phyloP scores from a whole-genome alignment of 2,113 vertebrate species.

The Actinemys pallida region DNA sequence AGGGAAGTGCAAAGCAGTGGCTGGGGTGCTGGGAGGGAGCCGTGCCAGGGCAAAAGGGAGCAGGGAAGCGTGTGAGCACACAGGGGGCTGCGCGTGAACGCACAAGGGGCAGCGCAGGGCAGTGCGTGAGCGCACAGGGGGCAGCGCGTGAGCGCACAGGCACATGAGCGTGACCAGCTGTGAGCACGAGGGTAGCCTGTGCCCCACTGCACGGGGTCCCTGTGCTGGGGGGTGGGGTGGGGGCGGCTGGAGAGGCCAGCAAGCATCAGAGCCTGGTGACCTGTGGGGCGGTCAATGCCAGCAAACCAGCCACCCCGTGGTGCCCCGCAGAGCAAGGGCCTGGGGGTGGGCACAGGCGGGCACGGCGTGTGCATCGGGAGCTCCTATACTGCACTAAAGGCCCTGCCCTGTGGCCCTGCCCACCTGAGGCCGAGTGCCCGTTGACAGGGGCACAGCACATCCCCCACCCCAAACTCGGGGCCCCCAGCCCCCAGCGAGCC shows the following conservation, averaged over 20 bases:
- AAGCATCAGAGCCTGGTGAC: neutral
- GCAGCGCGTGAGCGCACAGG: accelerated
- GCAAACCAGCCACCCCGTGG: neutral
- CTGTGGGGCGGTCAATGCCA: too few species aligned
- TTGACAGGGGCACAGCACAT: too few species aligned
- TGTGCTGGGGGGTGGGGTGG: neutral
- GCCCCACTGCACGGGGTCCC: too few species aligned
- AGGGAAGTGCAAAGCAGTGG: neutral
- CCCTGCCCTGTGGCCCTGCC: too few species aligned
- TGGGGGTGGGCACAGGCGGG: neutral
- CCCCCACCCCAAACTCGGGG: accelerated
- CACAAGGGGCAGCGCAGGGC: neutral
- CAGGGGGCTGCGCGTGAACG: accelerated
- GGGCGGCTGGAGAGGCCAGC: neutral
- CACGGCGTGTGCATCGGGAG: too few species aligned
- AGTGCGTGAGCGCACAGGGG: neutral
- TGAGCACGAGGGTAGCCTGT: neutral
- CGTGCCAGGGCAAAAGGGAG: neutral
- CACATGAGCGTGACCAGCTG: accelerated
- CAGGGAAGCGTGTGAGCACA: accelerated
- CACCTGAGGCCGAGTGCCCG: too few species aligned
- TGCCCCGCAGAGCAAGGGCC: too few species aligned
- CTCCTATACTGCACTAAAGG: too few species aligned
- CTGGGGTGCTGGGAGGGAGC: neutral
- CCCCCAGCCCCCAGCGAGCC: accelerated